These are phyloP conservation scores for Avahi laniger DNA, from an alignment of 2,797 vertebrate genomes.

Conservation along the genomic window DNA sequence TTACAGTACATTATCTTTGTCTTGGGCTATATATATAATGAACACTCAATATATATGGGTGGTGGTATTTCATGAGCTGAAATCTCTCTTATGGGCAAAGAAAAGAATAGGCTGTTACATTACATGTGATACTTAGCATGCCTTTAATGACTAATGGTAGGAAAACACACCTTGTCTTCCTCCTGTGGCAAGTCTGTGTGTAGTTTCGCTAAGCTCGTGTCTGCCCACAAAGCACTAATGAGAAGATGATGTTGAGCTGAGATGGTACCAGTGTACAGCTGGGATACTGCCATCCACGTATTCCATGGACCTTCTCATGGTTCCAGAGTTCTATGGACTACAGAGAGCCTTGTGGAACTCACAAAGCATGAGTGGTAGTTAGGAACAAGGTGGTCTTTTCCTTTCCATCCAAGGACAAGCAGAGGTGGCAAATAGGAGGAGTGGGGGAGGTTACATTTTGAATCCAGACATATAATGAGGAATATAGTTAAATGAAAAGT, in stretches of 20 bases:
- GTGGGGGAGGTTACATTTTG: not conserved
- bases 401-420: not conserved
- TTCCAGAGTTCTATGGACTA: not conserved
- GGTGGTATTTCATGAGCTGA: not conserved
- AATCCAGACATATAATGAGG: not conserved
- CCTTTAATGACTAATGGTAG: not conserved
- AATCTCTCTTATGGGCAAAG: not conserved
- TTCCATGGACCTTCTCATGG: too few species aligned
- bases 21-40: not conserved
- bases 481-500: not conserved
- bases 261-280: not conserved
- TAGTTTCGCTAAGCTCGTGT: not conserved
- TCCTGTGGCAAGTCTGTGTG: not conserved
- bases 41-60: constrained; percentile 23
- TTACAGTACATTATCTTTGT: constrained; percentile 38
- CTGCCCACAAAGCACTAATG: not conserved
- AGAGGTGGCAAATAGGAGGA: not conserved
- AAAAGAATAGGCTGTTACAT: not conserved
- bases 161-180: not conserved
- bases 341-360: not conserved
- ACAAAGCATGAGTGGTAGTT: not conserved
- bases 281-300: not conserved
- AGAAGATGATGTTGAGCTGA: not conserved
- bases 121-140: not conserved
- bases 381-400: not conserved